Conservation (phyloP, 2,113 vertebrate species). For the Phocoena sinus region DNA sequence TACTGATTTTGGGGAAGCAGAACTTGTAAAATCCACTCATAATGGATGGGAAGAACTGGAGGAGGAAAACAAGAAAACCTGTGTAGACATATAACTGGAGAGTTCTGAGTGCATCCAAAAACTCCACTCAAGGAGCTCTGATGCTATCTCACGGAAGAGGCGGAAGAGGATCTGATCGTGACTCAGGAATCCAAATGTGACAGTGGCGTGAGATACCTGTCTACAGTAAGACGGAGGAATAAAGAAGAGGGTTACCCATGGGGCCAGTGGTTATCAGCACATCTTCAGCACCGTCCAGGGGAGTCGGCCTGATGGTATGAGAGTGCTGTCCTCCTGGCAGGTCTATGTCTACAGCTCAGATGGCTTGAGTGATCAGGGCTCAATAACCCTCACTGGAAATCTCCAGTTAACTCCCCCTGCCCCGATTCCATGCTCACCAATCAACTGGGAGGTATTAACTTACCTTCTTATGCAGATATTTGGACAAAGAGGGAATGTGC, state of each 20-base stretch:
- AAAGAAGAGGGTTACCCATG: background rate
- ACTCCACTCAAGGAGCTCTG: background rate
- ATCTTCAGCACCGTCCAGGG: too few species aligned
- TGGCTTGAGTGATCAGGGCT: background rate
- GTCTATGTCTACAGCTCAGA: background rate
- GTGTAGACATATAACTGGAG: background rate
- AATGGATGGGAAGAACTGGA: background rate
- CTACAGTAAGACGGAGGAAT: background rate
- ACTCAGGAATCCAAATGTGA: background rate
- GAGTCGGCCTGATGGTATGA: rapidly evolving
- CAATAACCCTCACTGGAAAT: background rate
- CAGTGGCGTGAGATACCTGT: background rate
- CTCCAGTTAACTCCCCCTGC: background rate
- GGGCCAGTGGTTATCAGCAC: background rate
- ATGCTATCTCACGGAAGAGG: background rate
- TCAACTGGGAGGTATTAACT: background rate
- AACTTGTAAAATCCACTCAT: background rate
- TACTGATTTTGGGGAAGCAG: background rate
- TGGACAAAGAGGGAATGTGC: background rate
- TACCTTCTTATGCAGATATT: background rate
- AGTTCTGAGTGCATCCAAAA: background rate
- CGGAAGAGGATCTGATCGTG: background rate
- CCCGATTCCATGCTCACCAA: background rate
- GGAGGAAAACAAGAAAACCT: background rate
- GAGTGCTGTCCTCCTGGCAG: too few species aligned